These are phyloP conservation scores for Tachina lurida DNA, from an alignment of 2,888 invertebrate genomes.

Conservation along the genomic window DNA sequence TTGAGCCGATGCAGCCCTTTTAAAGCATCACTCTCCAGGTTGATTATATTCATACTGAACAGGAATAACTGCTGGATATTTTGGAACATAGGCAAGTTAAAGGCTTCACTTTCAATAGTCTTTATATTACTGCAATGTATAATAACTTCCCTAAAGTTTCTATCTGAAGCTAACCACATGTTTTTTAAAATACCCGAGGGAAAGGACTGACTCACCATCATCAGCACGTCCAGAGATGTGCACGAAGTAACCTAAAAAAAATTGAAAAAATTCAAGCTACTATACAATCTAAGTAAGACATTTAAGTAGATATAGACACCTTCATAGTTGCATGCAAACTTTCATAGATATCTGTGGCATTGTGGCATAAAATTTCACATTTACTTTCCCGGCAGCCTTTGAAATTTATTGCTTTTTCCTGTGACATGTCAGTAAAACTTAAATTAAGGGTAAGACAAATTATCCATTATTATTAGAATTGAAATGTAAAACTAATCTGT, in stretches of 20 bases:
- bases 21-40: conserved; percentile 75
- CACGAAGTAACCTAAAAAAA: conserved; percentile 69
- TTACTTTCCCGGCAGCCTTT: conserved; percentile 64
- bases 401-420: not conserved
- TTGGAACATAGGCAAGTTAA: conserved; percentile 76
- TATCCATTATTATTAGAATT: too few relatives aligned
- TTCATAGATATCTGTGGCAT: conserved; percentile 59
- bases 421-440: not conserved
- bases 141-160: conserved; percentile 72
- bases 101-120: conserved; percentile 75
- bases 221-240: conserved; percentile 67
- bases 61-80: conserved; percentile 73
- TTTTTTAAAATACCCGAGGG: conserved; percentile 53
- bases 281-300: not conserved
- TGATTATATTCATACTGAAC: conserved; percentile 70
- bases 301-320: conserved; percentile 41
- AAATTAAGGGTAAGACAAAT: not conserved
- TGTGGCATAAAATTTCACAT: conserved; percentile 70
- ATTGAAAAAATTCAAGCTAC: not conserved
- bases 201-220: conserved; percentile 73
- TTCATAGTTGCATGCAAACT: conserved; percentile 54
- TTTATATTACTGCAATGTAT: conserved; percentile 72
- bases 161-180: conserved; percentile 62
- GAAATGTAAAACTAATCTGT: too few relatives aligned
- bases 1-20: conserved; percentile 76